phyloP scores from a whole-genome alignment of 1,140 invertebrate species.

The Plutomurus gul region DNA sequence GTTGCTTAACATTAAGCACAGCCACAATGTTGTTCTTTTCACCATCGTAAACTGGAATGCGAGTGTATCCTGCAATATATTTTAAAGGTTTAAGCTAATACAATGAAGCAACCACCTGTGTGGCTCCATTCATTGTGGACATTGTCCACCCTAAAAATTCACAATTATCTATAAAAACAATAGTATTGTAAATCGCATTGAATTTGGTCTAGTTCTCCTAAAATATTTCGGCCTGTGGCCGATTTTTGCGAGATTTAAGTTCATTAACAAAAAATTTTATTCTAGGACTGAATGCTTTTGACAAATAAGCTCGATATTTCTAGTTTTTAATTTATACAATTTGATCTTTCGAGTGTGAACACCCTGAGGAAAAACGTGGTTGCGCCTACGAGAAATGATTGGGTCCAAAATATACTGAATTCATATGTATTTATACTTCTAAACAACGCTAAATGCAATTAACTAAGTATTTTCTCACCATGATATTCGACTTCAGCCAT shows the following conservation, averaged over 20 bases:
- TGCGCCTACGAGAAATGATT: too few relatives aligned
- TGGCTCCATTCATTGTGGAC: neutral
- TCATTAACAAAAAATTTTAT: too few relatives aligned
- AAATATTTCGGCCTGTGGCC: too few relatives aligned
- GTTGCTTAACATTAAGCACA: slow-evolving; percentile 69
- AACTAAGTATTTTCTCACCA: slow-evolving; percentile 50
- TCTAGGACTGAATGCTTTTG: too few relatives aligned
- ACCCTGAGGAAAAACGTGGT: too few relatives aligned
- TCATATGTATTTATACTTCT: neutral
- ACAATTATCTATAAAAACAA: neutral
- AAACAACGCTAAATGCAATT: neutral
- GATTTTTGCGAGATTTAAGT: too few relatives aligned
- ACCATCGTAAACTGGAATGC: slow-evolving; percentile 67
- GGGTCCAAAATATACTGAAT: too few relatives aligned
- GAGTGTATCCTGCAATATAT: slow-evolving; percentile 63
- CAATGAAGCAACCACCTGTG: neutral
- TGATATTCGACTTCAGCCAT: slow-evolving; percentile 65
- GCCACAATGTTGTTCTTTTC: slow-evolving; percentile 65
- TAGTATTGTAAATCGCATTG: neutral
- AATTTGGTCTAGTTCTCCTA: neutral
- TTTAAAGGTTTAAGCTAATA: neutral
- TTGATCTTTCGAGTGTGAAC: too few relatives aligned
- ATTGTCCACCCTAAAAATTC: neutral
- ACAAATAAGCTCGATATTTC: neutral
- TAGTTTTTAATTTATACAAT: too few relatives aligned